These are phyloP conservation scores for Cyprinodon brontotheroides DNA, from an alignment of 2,113 vertebrate genomes.

Conservation along the genomic window DNA sequence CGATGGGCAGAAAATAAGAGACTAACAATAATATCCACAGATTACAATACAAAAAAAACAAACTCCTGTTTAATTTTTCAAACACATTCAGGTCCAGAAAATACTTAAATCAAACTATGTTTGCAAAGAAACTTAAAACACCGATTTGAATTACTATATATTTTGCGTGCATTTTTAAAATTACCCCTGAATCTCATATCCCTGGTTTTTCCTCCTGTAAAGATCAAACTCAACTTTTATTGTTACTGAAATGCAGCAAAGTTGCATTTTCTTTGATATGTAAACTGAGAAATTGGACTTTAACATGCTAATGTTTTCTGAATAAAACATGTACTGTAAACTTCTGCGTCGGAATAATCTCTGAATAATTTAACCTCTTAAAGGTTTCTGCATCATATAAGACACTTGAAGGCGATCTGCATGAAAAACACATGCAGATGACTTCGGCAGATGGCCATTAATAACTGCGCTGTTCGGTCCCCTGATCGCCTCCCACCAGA, in stretches of 20 bases:
- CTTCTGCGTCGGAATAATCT: neutral
- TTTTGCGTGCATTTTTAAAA: neutral
- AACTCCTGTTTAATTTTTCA: no score
- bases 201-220: neutral
- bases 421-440: constrained; percentile 27
- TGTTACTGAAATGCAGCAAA: neutral
- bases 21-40: no score
- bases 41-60: no score
- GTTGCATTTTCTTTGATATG: neutral
- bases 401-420: constrained; percentile 11
- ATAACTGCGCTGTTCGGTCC: constrained; percentile 74
- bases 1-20: no score
- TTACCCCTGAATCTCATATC: neutral
- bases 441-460: constrained; percentile 73
- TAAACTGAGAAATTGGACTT: neutral
- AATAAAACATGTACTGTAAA: neutral
- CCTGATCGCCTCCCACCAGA: constrained; percentile 66
- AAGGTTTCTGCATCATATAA: neutral
- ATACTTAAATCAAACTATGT: neutral
- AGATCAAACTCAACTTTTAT: neutral
- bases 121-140: neutral
- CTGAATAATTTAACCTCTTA: neutral
- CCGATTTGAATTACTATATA: neutral
- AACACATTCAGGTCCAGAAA: neutral
- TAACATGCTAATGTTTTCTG: neutral